These are phyloP conservation scores for Hylia prasina DNA, from an alignment of 2,113 vertebrate species.

Conservation along the genomic window DNA sequence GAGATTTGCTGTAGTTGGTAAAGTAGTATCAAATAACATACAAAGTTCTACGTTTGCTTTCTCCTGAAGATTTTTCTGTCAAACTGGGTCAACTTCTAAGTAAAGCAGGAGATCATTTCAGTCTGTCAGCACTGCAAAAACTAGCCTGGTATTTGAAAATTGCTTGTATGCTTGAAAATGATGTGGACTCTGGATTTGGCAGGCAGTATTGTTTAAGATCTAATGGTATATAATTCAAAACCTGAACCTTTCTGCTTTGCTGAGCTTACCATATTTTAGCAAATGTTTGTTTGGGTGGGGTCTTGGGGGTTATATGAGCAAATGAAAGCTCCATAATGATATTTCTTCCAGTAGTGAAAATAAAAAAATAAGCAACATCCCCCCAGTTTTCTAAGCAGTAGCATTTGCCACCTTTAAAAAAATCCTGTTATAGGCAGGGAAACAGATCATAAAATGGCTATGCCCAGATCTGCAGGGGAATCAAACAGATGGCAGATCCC, in stretches of 20 bases:
- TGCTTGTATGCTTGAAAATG: background rate
- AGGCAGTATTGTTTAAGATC: background rate
- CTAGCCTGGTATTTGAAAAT: conserved; percentile 1
- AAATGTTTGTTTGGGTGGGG: background rate
- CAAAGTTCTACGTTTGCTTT: background rate
- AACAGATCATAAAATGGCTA: background rate
- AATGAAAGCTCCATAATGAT: background rate
- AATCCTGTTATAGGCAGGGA: background rate
- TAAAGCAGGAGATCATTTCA: conserved; percentile 3
- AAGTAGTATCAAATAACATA: background rate
- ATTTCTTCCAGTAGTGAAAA: background rate
- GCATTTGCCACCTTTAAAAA: background rate
- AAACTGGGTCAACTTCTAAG: conserved; percentile 10
- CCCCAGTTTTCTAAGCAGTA: background rate
- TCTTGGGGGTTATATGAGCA: background rate
- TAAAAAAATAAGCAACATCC: background rate
- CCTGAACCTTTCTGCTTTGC: background rate
- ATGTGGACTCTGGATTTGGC: background rate
- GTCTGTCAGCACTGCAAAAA: background rate
- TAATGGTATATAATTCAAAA: background rate
- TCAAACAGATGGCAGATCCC: conserved; percentile 35
- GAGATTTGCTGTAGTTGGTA: background rate
- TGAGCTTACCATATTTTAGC: background rate
- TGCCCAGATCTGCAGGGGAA: background rate
- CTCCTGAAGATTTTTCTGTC: background rate